phyloP scores from a whole-genome alignment of 2,888 invertebrate species.

The Acanthosepion pharaonis region DNA sequence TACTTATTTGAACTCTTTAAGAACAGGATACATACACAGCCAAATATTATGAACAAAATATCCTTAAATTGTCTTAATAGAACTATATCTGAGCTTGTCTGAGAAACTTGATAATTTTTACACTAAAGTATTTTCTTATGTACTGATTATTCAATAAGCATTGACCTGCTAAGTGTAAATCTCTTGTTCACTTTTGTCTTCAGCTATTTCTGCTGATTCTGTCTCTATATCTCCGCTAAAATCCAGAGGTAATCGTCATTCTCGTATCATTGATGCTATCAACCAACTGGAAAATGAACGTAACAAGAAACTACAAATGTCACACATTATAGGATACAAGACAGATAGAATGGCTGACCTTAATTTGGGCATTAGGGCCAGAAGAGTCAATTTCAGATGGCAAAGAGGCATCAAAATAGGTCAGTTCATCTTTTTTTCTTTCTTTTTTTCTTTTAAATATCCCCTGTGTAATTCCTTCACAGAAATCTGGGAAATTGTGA shows the following conservation, averaged over 20 bases:
- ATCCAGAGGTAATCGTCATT: conserved; percentile 48
- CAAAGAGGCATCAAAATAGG: conserved; percentile 90
- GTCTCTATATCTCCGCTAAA: conserved; percentile 49
- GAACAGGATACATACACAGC: too few relatives aligned
- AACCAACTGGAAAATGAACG: conserved; percentile 80
- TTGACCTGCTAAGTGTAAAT: not conserved
- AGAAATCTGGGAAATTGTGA: too few relatives aligned
- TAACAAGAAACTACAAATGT: conserved; percentile 79
- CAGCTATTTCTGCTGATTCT: conserved; percentile 52
- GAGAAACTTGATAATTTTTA: not conserved
- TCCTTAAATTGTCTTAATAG: too few relatives aligned
- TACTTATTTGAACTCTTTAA: too few relatives aligned
- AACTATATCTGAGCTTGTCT: too few relatives aligned
- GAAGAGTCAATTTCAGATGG: conserved; percentile 92
- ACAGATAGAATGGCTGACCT: conserved; percentile 78
- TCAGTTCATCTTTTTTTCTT: conserved; percentile 60
- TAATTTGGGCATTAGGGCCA: conserved; percentile 83
- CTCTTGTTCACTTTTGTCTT: conserved; percentile 36
- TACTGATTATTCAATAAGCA: not conserved
- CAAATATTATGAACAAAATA: too few relatives aligned
- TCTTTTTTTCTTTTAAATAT: not conserved
- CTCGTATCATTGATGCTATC: conserved; percentile 76
- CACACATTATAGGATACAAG: conserved; percentile 80
- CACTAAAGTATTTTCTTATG: not conserved
- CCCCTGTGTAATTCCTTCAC: not conserved